A percentile compares a stretch with the other conserved stretches of the same genome.
Evolutionary conservation across 2,113 vertebrate species (phyloP).

Genomic region (Orycteropus afer): DNA sequence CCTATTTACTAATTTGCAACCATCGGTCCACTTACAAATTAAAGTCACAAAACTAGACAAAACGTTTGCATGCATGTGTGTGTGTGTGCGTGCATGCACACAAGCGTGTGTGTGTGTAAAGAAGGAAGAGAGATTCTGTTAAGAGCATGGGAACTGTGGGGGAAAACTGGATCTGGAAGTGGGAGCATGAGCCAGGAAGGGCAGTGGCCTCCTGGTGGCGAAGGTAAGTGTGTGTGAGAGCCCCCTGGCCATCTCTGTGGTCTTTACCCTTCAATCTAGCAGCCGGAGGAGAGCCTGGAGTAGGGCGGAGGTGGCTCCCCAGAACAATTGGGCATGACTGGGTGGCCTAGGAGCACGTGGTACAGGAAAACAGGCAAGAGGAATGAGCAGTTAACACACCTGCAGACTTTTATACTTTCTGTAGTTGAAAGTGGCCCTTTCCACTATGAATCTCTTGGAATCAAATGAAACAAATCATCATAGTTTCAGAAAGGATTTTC

Average conservation of each 20-base stretch:
- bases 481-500: conserved; percentile 38
- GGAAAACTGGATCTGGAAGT: background rate
- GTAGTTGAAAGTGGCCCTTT: no score
- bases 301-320: background rate
- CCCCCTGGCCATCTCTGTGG: background rate
- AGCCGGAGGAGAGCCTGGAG: background rate
- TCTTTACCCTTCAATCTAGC: background rate
- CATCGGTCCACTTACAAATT: background rate
- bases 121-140: background rate
- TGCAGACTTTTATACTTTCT: background rate
- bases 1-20: background rate
- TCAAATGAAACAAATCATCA: background rate
- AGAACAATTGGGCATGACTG: background rate
- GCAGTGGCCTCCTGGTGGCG: background rate
- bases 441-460: background rate
- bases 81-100: background rate
- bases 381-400: background rate
- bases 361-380: background rate
- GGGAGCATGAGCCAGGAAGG: background rate
- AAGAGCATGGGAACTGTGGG: background rate
- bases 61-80: background rate
- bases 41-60: background rate
- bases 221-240: background rate
- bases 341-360: fast-evolving
- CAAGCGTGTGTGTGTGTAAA: background rate